A percentile compares a stretch with the other conserved stretches of the same genome.
These are phyloP conservation scores for Agrypnia vestita DNA, from an alignment of 1,140 invertebrate species.

Conservation along the genomic window DNA sequence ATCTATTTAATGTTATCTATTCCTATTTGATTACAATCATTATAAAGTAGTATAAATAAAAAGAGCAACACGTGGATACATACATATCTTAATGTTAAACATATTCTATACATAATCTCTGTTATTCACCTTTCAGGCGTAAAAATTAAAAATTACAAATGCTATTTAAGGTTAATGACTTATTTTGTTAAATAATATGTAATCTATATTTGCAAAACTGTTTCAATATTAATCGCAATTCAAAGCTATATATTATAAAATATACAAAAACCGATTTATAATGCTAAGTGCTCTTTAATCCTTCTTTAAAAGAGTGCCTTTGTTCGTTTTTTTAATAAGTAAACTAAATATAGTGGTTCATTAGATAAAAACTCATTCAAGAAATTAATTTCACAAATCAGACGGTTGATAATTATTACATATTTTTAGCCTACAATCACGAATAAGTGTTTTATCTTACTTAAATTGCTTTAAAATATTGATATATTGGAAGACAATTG, in stretches of 20 bases:
- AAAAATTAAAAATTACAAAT: constrained; percentile 59
- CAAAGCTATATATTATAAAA: constrained; percentile 37
- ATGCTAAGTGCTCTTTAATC: not conserved
- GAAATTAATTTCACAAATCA: too few relatives aligned
- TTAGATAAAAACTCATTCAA: too few relatives aligned
- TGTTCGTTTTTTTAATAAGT: too few relatives aligned
- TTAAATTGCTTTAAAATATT: not conserved
- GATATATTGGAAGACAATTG: constrained; percentile 14
- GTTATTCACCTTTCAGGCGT: constrained; percentile 56
- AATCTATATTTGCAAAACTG: constrained; percentile 44
- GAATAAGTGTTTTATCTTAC: not conserved
- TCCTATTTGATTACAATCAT: not conserved
- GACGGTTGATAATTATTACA: too few relatives aligned
- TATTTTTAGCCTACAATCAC: too few relatives aligned
- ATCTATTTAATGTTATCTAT: not conserved
- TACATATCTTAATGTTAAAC: constrained; percentile 36
- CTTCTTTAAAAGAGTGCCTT: too few relatives aligned
- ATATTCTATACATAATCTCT: constrained; percentile 56
- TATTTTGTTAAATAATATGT: constrained; percentile 54
- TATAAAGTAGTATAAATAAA: constrained; percentile 27
- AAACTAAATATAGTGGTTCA: too few relatives aligned
- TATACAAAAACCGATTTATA: constrained; percentile 38
- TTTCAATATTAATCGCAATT: constrained; percentile 30
- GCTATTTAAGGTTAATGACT: constrained; percentile 60
- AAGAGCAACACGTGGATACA: constrained; percentile 8